Percentiles rank a stretch among this genome's conserved stretches.
Conservation (phyloP, 1,140 invertebrate species). For the Thaumetopoea pityocampa region DNA sequence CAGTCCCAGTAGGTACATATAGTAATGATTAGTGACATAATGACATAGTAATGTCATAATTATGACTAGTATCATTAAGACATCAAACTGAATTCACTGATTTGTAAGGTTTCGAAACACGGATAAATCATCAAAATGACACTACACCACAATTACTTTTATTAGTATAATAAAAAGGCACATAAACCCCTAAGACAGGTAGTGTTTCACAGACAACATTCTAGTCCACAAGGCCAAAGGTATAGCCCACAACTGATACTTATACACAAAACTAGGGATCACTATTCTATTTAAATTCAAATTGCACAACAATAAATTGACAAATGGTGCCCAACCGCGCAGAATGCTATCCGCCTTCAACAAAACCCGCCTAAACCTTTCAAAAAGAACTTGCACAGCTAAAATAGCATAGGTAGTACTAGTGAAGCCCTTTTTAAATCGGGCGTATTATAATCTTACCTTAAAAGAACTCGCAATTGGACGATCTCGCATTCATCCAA, state of each 20-base stretch:
- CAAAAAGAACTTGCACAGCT: conserved; percentile 35
- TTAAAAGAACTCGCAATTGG: conserved; percentile 25
- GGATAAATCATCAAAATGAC: too few species aligned
- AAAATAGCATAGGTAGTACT: conserved; percentile 30
- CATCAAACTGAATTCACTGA: too few species aligned
- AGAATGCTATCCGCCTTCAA: conserved; percentile 46
- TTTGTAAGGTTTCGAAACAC: too few species aligned
- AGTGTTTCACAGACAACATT: too few species aligned
- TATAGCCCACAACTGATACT: conserved; percentile 2
- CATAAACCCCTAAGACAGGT: too few species aligned
- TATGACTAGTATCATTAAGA: too few species aligned
- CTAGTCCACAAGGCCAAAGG: conserved; percentile 8
- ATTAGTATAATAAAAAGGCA: too few species aligned
- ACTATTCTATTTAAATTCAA: conserved; percentile 24
- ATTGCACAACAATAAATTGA: conserved; percentile 43
- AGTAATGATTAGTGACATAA: too few species aligned
- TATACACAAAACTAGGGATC: conserved; percentile 15
- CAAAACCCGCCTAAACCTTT: conserved; percentile 49
- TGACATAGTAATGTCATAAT: too few species aligned
- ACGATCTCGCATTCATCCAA: conserved; percentile 34
- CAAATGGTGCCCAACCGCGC: conserved; percentile 28
- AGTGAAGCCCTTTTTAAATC: conserved; percentile 35
- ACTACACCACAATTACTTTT: too few species aligned
- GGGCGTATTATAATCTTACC: conserved; percentile 33
- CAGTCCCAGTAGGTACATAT: too few species aligned